Percentiles rank a stretch among this genome's conserved stretches.
phyloP scores from a whole-genome alignment of 2,797 vertebrate species.

The Sylvilagus floridanus region DNA sequence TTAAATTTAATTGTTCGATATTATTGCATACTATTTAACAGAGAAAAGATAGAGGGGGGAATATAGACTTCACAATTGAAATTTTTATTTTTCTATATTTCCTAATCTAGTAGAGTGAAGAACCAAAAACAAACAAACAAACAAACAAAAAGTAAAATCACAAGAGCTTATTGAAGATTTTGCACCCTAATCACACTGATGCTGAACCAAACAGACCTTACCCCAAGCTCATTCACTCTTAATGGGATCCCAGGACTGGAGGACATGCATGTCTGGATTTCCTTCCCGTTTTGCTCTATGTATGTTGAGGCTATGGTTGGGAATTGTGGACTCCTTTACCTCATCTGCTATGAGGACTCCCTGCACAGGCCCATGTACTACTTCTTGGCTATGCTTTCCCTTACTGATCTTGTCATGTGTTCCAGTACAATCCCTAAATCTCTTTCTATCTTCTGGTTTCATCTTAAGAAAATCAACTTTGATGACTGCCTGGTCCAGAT shows the following conservation, averaged over 20 bases:
- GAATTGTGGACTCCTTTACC: conserved; percentile 68
- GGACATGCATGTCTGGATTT: conserved; percentile 58
- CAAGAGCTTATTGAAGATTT: background rate
- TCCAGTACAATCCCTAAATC: conserved; percentile 87
- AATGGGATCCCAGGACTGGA: conserved; percentile 70
- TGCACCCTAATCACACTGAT: background rate
- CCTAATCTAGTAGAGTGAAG: background rate
- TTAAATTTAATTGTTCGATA: background rate
- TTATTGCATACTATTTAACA: background rate
- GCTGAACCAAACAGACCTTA: conserved; percentile 6
- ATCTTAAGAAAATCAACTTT: conserved; percentile 67
- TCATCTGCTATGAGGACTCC: conserved; percentile 54
- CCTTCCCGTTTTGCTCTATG: conserved; percentile 72
- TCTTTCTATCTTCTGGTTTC: conserved; percentile 84
- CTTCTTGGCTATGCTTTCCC: conserved; percentile 88
- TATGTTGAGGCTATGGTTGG: conserved; percentile 61
- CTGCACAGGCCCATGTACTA: conserved; percentile 89
- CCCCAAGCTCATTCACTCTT: conserved; percentile 56
- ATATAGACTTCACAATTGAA: background rate
- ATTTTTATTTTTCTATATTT: background rate
- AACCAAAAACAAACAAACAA: background rate
- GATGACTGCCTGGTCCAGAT: conserved; percentile 86
- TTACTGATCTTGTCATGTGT: conserved; percentile 88
- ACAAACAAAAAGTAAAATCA: background rate
- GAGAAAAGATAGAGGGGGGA: background rate